phyloP scores from a whole-genome alignment of 2,888 invertebrate species.

The Smittia sp. region DNA sequence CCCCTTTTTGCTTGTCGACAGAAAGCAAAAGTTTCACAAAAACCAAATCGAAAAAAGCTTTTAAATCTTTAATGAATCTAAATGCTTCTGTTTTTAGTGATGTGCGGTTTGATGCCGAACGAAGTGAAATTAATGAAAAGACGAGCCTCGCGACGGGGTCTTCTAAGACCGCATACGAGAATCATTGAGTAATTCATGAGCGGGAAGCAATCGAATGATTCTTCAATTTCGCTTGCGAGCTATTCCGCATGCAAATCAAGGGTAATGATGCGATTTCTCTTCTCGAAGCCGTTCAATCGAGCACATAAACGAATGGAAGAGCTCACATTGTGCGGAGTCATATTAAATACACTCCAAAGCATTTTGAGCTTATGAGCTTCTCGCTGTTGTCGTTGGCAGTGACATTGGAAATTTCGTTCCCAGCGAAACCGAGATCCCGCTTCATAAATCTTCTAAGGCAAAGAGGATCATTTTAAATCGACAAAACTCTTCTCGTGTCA shows the following conservation, averaged over 20 bases:
- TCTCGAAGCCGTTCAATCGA: background rate
- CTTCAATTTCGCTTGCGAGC: background rate
- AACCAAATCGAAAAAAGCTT: background rate
- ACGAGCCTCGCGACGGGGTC: too few species aligned
- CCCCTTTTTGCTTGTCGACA: background rate
- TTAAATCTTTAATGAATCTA: conserved; percentile 23
- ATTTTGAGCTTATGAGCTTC: background rate
- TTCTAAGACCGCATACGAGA: too few species aligned
- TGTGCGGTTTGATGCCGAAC: background rate
- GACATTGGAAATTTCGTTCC: background rate
- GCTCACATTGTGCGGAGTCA: background rate
- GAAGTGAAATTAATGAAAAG: conserved; percentile 14
- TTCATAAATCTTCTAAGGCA: conserved; percentile 18
- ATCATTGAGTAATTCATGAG: background rate
- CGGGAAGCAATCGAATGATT: background rate
- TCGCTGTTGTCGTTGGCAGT: background rate
- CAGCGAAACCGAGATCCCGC: background rate
- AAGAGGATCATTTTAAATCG: background rate
- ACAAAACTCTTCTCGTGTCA: background rate
- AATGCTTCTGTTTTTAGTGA: conserved; percentile 14
- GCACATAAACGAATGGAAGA: background rate
- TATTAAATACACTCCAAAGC: background rate
- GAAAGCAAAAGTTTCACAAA: background rate
- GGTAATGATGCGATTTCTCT: conserved; percentile 19
- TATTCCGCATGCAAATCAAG: conserved; percentile 11